These are phyloP conservation scores for Micromesistius poutassou DNA, from an alignment of 2,797 vertebrate species.

Conservation along the genomic window DNA sequence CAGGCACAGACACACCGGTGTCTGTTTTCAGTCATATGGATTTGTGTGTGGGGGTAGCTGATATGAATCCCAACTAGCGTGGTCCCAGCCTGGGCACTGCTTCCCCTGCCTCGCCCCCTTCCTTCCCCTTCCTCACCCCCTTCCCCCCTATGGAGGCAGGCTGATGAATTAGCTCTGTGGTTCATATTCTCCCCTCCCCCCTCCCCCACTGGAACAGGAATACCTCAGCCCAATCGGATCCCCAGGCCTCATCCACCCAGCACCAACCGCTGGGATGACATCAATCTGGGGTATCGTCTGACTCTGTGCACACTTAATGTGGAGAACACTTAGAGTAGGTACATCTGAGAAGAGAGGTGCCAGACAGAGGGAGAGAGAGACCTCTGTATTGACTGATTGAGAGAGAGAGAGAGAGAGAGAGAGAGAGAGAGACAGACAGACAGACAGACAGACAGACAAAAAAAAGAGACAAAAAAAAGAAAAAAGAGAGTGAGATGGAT, in stretches of 20 bases:
- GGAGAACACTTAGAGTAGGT: background rate
- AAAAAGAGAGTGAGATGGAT: background rate
- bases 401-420: background rate
- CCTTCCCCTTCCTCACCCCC: too few relatives aligned
- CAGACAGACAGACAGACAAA: background rate
- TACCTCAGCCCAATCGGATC: background rate
- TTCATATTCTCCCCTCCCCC: background rate
- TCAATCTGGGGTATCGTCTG: background rate
- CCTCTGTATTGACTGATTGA: background rate
- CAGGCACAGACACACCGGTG: background rate
- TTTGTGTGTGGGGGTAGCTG: background rate
- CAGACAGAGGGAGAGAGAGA: background rate
- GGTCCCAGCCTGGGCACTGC: background rate
- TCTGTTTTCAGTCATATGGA: background rate
- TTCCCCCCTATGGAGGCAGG: background rate
- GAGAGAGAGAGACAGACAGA: background rate
- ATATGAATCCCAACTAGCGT: background rate
- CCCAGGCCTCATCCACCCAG: background rate
- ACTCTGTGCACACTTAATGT: background rate
- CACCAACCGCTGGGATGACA: background rate
- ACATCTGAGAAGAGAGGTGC: background rate
- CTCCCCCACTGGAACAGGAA: background rate
- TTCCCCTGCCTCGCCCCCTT: background rate
- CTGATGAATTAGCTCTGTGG: background rate
- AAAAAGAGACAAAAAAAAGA: background rate